Percentiles rank a stretch among this genome's conserved stretches.
These are phyloP conservation scores for Philereme vetulata DNA, from an alignment of 2,888 invertebrate species.

Conservation along the genomic window DNA sequence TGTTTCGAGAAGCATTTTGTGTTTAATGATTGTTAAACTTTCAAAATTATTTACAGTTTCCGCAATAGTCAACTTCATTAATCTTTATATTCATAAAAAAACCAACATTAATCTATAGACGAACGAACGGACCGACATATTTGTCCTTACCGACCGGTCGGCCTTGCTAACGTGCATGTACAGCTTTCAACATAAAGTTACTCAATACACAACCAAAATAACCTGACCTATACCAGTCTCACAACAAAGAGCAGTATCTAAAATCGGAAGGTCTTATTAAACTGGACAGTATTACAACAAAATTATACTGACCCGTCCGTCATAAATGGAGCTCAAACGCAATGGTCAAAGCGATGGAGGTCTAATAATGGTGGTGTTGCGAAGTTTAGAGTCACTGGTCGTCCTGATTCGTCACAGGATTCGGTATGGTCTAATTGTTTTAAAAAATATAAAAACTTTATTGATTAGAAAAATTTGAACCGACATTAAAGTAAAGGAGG, in stretches of 20 bases:
- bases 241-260: conserved; percentile 22
- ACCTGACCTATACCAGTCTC: conserved; percentile 29
- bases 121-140: conserved; percentile 13
- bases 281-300: conserved; percentile 37
- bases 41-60: conserved; percentile 8
- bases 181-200: conserved; percentile 68
- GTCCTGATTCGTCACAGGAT: too few relatives aligned
- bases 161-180: conserved; percentile 60
- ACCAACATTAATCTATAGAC: conserved; percentile 21
- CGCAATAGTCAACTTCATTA: conserved; percentile 12
- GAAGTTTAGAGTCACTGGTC: conserved; percentile 31
- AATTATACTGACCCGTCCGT: conserved; percentile 40
- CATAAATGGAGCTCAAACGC: conserved; percentile 30
- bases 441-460: too few relatives aligned
- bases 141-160: conserved; percentile 67
- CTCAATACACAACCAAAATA: conserved; percentile 52
- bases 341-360: conserved; percentile 32
- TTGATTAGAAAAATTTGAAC: too few relatives aligned
- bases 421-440: too few relatives aligned
- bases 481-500: too few relatives aligned
- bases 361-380: conserved; percentile 39
- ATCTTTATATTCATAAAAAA: conserved; percentile 5
- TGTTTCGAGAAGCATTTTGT: background rate
- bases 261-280: conserved; percentile 31
- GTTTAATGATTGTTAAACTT: background rate